Evolutionary conservation across 1,140 invertebrate species (phyloP), one percentile per base, ranked within the genome.

Genomic region (Cephus cinctus): DNA sequence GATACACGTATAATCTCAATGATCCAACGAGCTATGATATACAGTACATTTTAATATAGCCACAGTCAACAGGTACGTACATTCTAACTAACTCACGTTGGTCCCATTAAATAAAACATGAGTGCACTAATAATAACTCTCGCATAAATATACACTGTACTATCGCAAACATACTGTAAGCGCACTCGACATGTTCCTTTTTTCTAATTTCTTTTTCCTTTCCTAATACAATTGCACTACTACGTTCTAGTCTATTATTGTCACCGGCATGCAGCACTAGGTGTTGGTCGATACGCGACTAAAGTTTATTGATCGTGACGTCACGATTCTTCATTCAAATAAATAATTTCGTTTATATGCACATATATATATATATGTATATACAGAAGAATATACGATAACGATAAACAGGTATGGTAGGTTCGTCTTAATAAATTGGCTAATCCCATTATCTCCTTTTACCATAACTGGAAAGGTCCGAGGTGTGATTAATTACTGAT

Each of bases 231-330:
- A n/a, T n/a, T n/a, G n/a, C n/a, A n/a, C n/a, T n/a, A n/a, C n/a
- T n/a, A n/a, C n/a, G n/a, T n/a, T 50, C 53, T 61, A 59, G 27
- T 48, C 36, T 61, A 58, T 65, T 65, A 65, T 65, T 65, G 59
- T 65, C 59, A n/a, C 52, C 50, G 54, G 43, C 51, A n/a, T 65
- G 57, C 62, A 65, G 60, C 50, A 57, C 54, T 34, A 46, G 25
- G n/a, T n/a, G n/a, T n/a, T n/a, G n/a, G n/a, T n/a, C n/a, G n/a
- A n/a, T n/a, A n/a, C n/a, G n/a, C n/a, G n/a, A n/a, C n/a, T n/a
- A n/a, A n/a, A n/a, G n/a, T n/a, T n/a, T n/a, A n/a, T n/a, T n/a
- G n/a, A n/a, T n/a, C n/a, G n/a, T n/a, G n/a, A n/a, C n/a, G n/a
- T n/a, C n/a, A n/a, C n/a, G n/a, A n/a, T n/a, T n/a, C n/a, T n/a